A percentile compares a stretch with the other conserved stretches of the same genome.
phyloP scores from a whole-genome alignment of 2,113 vertebrate species.

The Orcinus orca region DNA sequence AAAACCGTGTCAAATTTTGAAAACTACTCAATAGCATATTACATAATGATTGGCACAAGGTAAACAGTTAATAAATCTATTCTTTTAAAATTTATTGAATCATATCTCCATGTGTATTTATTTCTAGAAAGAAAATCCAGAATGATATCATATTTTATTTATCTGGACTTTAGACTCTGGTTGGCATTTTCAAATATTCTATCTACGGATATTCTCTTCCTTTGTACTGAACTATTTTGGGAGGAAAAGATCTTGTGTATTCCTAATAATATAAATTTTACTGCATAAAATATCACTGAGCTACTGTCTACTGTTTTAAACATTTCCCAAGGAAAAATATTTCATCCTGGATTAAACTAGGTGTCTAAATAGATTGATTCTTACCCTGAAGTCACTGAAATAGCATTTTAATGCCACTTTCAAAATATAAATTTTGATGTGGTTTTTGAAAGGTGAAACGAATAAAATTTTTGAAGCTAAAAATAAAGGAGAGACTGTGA shows the following conservation, averaged over 20 bases:
- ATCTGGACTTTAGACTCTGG: neutral
- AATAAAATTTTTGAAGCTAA: constrained; percentile 47
- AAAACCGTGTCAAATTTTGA: neutral
- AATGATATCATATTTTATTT: neutral
- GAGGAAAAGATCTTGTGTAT: constrained; percentile 43
- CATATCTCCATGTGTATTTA: neutral
- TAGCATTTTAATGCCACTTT: constrained; percentile 38
- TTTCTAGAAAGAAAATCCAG: constrained; percentile 7
- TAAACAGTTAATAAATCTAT: neutral
- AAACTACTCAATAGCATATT: neutral
- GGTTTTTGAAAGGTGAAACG: constrained; percentile 56
- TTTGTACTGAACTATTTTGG: constrained; percentile 7
- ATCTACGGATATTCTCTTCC: neutral
- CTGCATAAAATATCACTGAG: neutral
- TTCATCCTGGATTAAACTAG: constrained; percentile 5
- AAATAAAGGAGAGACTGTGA: constrained; percentile 44
- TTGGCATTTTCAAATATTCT: neutral
- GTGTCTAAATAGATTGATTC: constrained; percentile 34
- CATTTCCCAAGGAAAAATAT: constrained; percentile 9
- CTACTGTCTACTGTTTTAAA: constrained; percentile 40
- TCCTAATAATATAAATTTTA: constrained; percentile 48
- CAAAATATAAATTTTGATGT: constrained; percentile 61
- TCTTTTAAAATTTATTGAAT: neutral
- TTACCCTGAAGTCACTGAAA: constrained; percentile 50
- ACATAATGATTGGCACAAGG: neutral